Evolutionary conservation across 2,888 invertebrate species (phyloP).

Genomic region (Amiota communis): DNA sequence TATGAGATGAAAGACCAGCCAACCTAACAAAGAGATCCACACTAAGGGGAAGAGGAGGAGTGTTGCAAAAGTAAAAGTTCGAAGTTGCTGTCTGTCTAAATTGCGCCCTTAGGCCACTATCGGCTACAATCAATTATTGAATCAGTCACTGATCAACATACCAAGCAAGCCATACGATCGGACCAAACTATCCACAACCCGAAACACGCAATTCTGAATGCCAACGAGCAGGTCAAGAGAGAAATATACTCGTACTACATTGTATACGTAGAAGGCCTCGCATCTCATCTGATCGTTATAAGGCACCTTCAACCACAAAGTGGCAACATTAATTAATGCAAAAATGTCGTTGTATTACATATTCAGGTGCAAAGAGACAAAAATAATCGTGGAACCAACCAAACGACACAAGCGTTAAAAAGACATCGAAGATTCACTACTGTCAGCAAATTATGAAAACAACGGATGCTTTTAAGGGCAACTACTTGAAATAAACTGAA

Average conservation of each 20-base stretch:
- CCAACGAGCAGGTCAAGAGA: not conserved
- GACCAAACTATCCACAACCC: no score
- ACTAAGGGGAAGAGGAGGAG: slow-evolving; percentile 25
- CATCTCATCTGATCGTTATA: not conserved
- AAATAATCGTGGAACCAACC: not conserved
- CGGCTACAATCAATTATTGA: slow-evolving; percentile 59
- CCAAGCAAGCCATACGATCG: no score
- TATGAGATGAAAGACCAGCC: not conserved
- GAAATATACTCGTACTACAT: not conserved
- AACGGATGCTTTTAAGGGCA: not conserved
- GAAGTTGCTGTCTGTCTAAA: slow-evolving; percentile 48
- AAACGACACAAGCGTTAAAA: not conserved
- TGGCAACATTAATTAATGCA: slow-evolving; percentile 26
- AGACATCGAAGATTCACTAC: not conserved
- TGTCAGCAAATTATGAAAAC: slow-evolving; percentile 20
- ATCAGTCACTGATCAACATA: slow-evolving; percentile 57
- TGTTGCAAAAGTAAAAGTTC: slow-evolving; percentile 56
- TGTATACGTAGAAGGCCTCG: not conserved
- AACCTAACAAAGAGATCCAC: slow-evolving; percentile 9
- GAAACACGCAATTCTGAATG: slow-evolving; percentile 19
- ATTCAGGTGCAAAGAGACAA: slow-evolving; percentile 10
- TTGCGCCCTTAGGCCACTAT: slow-evolving; percentile 52
- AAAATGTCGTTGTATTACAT: slow-evolving; percentile 19
- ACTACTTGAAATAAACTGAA: slow-evolving; percentile 36
- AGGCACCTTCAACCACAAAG: not conserved